Evolutionary conservation across 1,140 invertebrate species (phyloP).

Genomic region (Pentalonia nigronervosa): DNA sequence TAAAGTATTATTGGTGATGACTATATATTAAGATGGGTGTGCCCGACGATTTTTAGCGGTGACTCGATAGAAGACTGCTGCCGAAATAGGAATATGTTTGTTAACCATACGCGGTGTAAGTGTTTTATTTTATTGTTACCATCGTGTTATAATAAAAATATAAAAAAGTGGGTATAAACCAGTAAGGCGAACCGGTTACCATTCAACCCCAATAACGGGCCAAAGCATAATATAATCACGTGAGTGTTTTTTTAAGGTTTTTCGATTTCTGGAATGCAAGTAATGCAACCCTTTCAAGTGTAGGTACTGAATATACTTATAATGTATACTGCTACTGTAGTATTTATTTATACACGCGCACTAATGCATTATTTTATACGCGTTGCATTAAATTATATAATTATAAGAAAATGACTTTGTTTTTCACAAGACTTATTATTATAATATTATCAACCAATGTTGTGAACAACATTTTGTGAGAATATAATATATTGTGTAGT

Average conservation of each 20-base stretch:
- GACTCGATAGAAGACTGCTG: too few species aligned
- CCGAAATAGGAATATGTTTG: too few species aligned
- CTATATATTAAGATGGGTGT: too few species aligned
- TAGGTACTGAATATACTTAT: background rate
- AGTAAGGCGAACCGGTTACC: background rate
- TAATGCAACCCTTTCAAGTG: background rate
- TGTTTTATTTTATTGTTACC: background rate
- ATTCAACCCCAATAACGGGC: background rate
- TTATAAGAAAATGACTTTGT: background rate
- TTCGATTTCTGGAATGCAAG: background rate
- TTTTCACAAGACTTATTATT: background rate
- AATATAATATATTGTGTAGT: background rate
- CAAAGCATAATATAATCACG: background rate
- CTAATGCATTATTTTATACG: too few species aligned
- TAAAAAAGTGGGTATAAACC: background rate
- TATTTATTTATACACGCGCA: background rate
- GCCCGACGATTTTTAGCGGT: too few species aligned
- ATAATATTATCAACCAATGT: background rate
- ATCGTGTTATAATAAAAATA: background rate
- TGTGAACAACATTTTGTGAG: background rate
- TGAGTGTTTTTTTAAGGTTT: background rate
- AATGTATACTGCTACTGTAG: too few species aligned
- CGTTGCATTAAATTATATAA: background rate
- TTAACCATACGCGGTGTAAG: background rate
- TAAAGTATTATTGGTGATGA: background rate